Base-by-base conservation (phyloP, 2,797 vertebrate genomes). In the Peromyscus eremicus region DNA sequence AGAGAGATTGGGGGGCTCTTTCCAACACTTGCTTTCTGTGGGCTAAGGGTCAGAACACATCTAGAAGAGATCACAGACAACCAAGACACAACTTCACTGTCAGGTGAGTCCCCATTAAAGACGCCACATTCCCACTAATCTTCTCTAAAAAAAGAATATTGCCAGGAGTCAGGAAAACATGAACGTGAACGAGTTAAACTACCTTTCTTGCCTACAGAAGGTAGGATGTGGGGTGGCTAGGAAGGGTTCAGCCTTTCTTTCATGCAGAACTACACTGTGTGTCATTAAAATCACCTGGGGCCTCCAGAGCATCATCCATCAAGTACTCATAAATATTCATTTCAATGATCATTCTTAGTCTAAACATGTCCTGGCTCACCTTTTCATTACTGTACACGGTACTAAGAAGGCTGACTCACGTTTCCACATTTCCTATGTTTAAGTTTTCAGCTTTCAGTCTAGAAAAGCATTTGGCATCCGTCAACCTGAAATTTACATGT, bases 391-490 rank as follows among this genome's bases (percentile, higher is more conserved):
- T 84, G 95, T 90, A 52, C 57, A 4, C 88, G 34, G 32, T 77
- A 14, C 92, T 81, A 62, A 91, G 43, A 89, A 87, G 37, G 4
- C 52, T 80, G 49, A 95, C 37, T 91, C 64, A 43, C 19, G 14
- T 92, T 83, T 94, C 23, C 62, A 91, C 23, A 34, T 90, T 85
- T 0, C n/a, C 23, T 73, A 0, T n/a, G n/a, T 46, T 95, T 88
- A 73, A 75, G 52, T 32, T 57, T 75, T 46, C 87, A 90, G 55
- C 5, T 92, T 93, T 94, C 88, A 34, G 87, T 85, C 46, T 93
- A 49, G 52, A 94, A 96, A 95, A 37, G 40, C 34, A 73, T 49
- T 91, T 93, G 66, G 23, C 46, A 95, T 92, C 52, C 90, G 27
- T 66, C 46, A 85, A 37, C 71, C 46, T 96, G 17, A 32, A 66